A percentile compares a stretch with the other conserved stretches of the same genome.
Conservation (phyloP, 2,113 vertebrate genomes). For the Typhlomys cinereus region DNA sequence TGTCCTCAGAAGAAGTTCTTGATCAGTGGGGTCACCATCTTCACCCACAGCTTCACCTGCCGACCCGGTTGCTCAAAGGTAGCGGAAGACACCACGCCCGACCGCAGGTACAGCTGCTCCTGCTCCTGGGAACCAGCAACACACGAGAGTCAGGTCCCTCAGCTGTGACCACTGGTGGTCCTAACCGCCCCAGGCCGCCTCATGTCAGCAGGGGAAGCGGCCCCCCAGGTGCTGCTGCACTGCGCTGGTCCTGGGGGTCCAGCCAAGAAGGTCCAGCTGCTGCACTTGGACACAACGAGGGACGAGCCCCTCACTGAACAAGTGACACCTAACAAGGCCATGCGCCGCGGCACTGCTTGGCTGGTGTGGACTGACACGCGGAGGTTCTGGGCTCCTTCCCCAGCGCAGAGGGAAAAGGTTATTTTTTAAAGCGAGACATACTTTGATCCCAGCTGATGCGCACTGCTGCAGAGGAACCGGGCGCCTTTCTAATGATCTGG, state of each 20-base stretch:
- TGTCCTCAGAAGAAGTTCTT: conserved; percentile 96
- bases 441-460: background rate
- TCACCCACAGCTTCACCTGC: conserved; percentile 96
- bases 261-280: accelerated
- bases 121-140: conserved; percentile 88
- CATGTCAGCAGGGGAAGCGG: background rate
- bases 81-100: conserved; percentile 87
- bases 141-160: background rate
- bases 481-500: background rate
- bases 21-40: conserved; percentile 95
- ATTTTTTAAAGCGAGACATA: background rate
- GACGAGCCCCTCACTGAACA: background rate
- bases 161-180: too few species aligned
- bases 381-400: background rate
- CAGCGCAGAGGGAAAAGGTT: background rate
- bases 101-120: conserved; percentile 90
- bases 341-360: too few species aligned
- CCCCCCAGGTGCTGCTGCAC: accelerated
- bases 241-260: accelerated
- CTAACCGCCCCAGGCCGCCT: too few species aligned
- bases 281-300: background rate
- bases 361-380: background rate
- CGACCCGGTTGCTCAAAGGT: conserved; percentile 94
- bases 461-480: accelerated
- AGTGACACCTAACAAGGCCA: background rate